These are phyloP conservation scores for Maconellicoccus hirsutus DNA, from an alignment of 1,140 invertebrate genomes.

Conservation along the genomic window DNA sequence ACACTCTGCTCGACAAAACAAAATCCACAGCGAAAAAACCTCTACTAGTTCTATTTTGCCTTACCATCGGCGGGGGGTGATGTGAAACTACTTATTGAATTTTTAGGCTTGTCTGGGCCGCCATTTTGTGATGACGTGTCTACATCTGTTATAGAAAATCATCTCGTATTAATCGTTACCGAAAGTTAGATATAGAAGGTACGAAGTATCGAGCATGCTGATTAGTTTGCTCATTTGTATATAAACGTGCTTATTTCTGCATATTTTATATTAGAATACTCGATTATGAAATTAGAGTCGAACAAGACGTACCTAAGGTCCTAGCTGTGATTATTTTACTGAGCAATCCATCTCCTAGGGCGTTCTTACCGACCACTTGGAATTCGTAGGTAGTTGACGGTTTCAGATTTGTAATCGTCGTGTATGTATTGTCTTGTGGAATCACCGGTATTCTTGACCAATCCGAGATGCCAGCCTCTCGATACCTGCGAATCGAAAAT, in stretches of 20 bases:
- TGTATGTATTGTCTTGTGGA: slow-evolving; percentile 73
- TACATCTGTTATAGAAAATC: background rate
- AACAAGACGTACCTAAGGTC: slow-evolving; percentile 76
- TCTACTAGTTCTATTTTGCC: background rate
- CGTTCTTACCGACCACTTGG: slow-evolving; percentile 88
- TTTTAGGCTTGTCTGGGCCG: background rate
- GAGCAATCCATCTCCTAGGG: slow-evolving; percentile 85
- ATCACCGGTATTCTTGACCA: slow-evolving; percentile 90
- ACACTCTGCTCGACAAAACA: too few species aligned
- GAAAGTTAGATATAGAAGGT: too few species aligned
- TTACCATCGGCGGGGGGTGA: background rate
- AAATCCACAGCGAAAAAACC: too few species aligned
- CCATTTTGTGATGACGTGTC: background rate
- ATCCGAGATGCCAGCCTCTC: slow-evolving; percentile 65
- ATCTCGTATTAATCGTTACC: too few species aligned
- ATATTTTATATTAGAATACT: too few species aligned
- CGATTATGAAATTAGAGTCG: too few species aligned
- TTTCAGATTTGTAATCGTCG: slow-evolving; percentile 79
- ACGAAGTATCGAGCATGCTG: too few species aligned
- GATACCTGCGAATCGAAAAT: slow-evolving; percentile 45
- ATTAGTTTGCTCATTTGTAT: too few species aligned
- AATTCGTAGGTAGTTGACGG: slow-evolving; percentile 91
- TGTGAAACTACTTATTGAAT: background rate
- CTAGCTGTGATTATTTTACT: slow-evolving; percentile 80
- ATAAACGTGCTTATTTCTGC: too few species aligned